phyloP scores from a whole-genome alignment of 2,113 vertebrate genomes.

The Hippopotamus amphibius region DNA sequence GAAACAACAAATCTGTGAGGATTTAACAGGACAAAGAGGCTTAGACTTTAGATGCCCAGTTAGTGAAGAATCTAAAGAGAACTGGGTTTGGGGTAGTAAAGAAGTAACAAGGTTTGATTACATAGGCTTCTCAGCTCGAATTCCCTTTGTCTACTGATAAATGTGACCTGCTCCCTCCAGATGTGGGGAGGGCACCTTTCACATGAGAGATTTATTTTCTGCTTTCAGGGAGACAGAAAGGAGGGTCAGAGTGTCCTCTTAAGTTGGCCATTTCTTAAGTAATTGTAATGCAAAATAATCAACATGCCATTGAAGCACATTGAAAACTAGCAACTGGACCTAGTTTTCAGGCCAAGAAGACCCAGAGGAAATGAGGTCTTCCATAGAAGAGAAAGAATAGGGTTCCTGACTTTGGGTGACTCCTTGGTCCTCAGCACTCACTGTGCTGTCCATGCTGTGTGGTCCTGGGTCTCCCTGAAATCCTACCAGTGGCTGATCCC shows the following conservation, averaged over 20 bases:
- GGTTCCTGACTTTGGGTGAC: neutral
- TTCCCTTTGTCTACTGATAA: neutral
- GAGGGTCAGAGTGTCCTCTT: neutral
- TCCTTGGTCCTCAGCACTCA: neutral
- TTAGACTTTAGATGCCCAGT: neutral
- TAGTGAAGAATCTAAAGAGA: neutral
- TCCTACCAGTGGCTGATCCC: neutral
- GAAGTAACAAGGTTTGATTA: neutral
- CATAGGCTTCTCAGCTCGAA: neutral
- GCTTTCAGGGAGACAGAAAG: neutral
- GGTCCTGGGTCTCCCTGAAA: neutral
- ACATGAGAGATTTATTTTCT: neutral
- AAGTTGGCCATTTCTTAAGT: neutral
- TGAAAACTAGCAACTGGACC: neutral
- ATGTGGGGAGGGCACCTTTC: neutral
- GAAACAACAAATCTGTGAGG: neutral
- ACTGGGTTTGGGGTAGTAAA: neutral
- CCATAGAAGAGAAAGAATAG: neutral
- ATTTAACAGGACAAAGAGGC: neutral
- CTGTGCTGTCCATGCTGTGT: neutral
- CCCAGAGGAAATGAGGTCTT: neutral
- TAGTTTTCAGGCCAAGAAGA: neutral
- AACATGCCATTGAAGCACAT: neutral
- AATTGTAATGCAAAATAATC: too few species aligned
- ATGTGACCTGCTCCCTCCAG: neutral